Base-by-base conservation (phyloP, 2,113 vertebrate genomes). In the Campylomormyrus numenius region DNA sequence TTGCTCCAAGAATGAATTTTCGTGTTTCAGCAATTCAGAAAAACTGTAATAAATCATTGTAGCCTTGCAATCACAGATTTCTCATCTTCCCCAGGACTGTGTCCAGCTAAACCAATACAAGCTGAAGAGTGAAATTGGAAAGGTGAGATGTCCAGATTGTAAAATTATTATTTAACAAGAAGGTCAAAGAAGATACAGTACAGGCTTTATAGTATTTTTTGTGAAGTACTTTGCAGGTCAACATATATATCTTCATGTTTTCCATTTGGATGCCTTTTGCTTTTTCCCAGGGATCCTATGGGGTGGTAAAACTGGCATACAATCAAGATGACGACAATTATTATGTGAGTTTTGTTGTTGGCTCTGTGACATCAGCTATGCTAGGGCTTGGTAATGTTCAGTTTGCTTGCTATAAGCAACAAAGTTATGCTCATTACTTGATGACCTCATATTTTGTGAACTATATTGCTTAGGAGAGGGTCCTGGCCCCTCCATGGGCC, bases 61-160 rank as follows among this genome's bases (percentile, higher is more conserved):
- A 19, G 3, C 24, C 35, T 88, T 5, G 35, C 39, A 89, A 49
- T 31, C 86, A 2, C 27, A 9, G 88, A 15, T 90, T 53, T 87
- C 6, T 89, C 11, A 53, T 83, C 19, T 89, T 90, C 77, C 48
- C 5, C 91, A 99, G 98, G 98, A 99, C 92, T 98, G 96, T 39
- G 95, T 99, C 88, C 97, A 98, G 70, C 94, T 99, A 90, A 99
- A 99, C 95, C 98, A 99, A 92, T 99, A 99, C 91, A 97, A 97
- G 91, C 92, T 99, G 91, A 97, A 98, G 93, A 96, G 94, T 2
- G 97, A 99, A 95, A 99, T 99, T 90, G 98, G 98, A 94, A 99
- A 99, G 97, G 98, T 98, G 94, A 39, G 50, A 85, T 46, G 35
- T 48, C 35, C 27, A 77, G 70, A 39, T 77, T 77, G 15, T 39